Evolutionary conservation across 2,113 vertebrate species (phyloP), one percentile per base, ranked within the genome.

Genomic region (Poecile atricapillus): DNA sequence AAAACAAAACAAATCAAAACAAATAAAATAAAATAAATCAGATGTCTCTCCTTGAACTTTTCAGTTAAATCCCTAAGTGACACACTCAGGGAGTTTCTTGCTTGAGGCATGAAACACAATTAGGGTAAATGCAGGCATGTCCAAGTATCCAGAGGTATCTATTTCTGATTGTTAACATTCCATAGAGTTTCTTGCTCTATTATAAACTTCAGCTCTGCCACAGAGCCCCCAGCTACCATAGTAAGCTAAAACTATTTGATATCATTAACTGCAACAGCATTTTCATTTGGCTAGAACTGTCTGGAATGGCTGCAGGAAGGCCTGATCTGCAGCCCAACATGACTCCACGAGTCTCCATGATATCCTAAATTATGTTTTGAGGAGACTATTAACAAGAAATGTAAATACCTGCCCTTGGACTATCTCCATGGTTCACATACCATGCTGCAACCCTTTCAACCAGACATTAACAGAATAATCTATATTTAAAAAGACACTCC

Each of bases 151-250:
- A 89, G 80, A 60, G 86, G 69, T 81, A 78, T 96, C 96, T 90
- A 89, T 94, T 97, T 93, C 89, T 94, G 73, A 81, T 60, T 87
- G 69, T n/a, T 69, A 92, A 90, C 92, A 94, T 95, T 96, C 93
- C 88, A 90, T 0, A 79, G 41, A 60, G 60, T 46, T 89, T 89
- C 63, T 71, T 58, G 47, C 68, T 90, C 78, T 89, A n/a, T 92
- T 90, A 88, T 31, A 84, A 89, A 92, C 60, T 71, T 22, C 12
- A 87, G 88, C 83, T 93, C 55, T 75, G 69, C 52, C 52, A 47
- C 71, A 74, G 2, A 92, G 73, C 60, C 79, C 81, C 58, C 71
- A 65, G 81, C 43, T 82, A 92, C 93, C 82, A 56, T 1, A 67
- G 88, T 46, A 76, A 90, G 86, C 23, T 69, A 64, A 30, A 95